Evolutionary conservation across 92 coral and sea anemone species (phyloP), one percentile per base, ranked within the genome.

Genomic region (Pocillopora meandrina): DNA sequence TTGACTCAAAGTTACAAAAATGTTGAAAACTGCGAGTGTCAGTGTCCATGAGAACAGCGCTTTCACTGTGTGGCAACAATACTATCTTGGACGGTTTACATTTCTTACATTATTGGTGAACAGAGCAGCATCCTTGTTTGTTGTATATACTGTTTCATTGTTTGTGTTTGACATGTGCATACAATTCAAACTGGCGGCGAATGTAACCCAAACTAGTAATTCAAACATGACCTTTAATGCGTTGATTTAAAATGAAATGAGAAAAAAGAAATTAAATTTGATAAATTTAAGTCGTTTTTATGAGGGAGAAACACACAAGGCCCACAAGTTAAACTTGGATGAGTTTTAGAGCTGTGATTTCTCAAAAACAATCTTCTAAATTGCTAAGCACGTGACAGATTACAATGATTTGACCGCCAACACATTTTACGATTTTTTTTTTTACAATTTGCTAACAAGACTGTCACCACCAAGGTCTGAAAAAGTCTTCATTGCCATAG

Each of bases 121-220:
- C 85, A 58, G 77, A 81, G 17, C 15, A 70, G 85, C 69, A 33
- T 59, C 78, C 68, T 69, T n/a, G 59, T 80, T 65, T 69, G 75
- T 80, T 21, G 35, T 33, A 47, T 69, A 56, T 69, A 70, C 76
- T 68, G 65, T 58, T 36, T 57, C 42, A 49, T 60, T 81, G 55
- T 72, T 81, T 81, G 76, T 69, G 12, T 58, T 57, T 81, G 34
- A 65, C 65, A 61, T 57, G 66, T 56, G 84, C 9, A 42, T 19
- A 71, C 64, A 81, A 61, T 56, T 70, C 62, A 10, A 16, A 57
- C 20, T 70, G 74, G 74, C 74, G 74, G 56, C 15, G 20, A 15
- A 52, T 70, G 74, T 70, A 16, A 42, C 21, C 56, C 74, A 19
- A 70, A 70, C 74, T 70, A 36, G 56, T 35, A 70, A 70, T 55